phyloP scores from a whole-genome alignment of 2,113 vertebrate genomes.

The Cyanoramphus novaezelandiae region DNA sequence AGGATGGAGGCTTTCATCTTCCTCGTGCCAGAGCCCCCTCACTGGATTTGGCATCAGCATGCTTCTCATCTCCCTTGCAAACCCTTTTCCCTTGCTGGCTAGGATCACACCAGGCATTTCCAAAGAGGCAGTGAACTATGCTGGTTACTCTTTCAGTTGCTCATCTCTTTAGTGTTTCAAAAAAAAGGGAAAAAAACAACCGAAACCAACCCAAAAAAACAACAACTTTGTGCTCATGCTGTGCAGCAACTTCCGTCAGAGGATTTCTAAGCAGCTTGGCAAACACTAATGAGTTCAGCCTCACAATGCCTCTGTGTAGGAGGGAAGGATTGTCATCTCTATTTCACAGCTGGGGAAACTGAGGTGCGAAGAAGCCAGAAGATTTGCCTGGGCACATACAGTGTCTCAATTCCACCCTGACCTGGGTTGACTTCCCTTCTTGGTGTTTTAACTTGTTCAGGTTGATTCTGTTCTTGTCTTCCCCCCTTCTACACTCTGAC shows the following conservation, averaged over 20 bases:
- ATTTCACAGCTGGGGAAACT: background rate
- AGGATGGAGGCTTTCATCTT: background rate
- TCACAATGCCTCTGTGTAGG: background rate
- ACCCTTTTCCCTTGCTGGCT: background rate
- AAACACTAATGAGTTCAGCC: background rate
- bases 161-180: background rate
- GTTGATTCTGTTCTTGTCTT: background rate
- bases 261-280: background rate
- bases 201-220: background rate
- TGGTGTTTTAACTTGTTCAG: background rate
- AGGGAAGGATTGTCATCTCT: background rate
- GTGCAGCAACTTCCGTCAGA: background rate
- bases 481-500: too few relatives aligned
- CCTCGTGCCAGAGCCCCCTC: background rate
- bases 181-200: background rate
- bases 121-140: slow-evolving; percentile 7
- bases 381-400: background rate
- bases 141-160: slow-evolving; percentile 18
- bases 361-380: background rate
- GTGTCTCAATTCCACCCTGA: background rate
- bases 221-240: background rate
- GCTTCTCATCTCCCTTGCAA: background rate
- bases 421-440: background rate
- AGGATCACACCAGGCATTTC: slow-evolving; percentile 10
- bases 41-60: background rate